Evolutionary conservation across 2,797 vertebrate species (phyloP), one percentile per base, ranked within the genome.

Genomic region (Tapera naevia): DNA sequence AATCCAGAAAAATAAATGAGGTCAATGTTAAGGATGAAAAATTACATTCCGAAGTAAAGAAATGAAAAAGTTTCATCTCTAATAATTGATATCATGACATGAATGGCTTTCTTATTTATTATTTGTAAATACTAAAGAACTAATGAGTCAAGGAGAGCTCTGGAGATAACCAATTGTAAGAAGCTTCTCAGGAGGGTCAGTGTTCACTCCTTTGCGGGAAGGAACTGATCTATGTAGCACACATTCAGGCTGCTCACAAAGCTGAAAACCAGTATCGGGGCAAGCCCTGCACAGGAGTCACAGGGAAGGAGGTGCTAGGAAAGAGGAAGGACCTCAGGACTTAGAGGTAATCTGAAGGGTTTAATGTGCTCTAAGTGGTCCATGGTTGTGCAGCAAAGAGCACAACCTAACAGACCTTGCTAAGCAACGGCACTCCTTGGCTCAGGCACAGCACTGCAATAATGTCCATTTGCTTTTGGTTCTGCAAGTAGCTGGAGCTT

Each of bases 11-110:
- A 13, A 23, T 32, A n/a, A n/a, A 10, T 21, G 57, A 89, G 32
- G 62, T 90, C 41, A 79, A 41, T 86, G 75, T 84, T 88, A 81
- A 84, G 73, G 67, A 74, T 75, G 69, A 88, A 93, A 92, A 88
- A 69, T 48, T 35, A 67, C 56, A 78, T 89, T 94, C 72, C 48
- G 57, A 89, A 53, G 32, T 80, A 64, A 95, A 95, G 84, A 83
- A 75, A 9, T 23, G 5, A 23, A n/a, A 54, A 39, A 46, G 15
- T 4, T 71, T 67, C 3, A 75, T 89, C 35, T 92, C 33, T 79
- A 28, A 65, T 84, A 86, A 79, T 3, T 75, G 75, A 75, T 18
- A 48, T 67, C 41, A 74, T 79, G 71, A 56, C 27, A 60, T 28
- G 33, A 87, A 79, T 50, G 2, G 75, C 54, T 83, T 85, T 82